Conservation (phyloP, 2,113 vertebrate genomes). For the Mesembrinibis cayennensis region DNA sequence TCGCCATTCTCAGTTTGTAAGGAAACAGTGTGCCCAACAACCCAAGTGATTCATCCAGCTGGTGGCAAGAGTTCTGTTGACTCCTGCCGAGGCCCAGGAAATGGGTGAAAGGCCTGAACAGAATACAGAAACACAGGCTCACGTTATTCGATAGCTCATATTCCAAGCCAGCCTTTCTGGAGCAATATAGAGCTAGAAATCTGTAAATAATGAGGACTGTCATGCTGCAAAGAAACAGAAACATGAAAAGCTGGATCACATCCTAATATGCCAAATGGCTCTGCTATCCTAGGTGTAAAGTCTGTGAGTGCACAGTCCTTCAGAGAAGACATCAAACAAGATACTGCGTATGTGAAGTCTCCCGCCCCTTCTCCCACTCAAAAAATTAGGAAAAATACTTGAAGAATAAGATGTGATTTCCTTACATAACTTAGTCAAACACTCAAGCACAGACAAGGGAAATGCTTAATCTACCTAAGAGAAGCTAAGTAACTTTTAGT, state of each 20-base stretch:
- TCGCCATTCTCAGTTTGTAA: background rate
- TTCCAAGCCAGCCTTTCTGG: background rate
- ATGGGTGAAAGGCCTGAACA: background rate
- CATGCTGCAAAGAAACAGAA: background rate
- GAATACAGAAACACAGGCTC: background rate
- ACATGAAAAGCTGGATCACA: background rate
- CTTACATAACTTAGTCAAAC: background rate
- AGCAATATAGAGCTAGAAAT: background rate
- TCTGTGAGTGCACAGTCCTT: background rate
- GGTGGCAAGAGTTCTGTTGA: background rate
- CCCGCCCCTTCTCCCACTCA: background rate
- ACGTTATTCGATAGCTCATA: background rate
- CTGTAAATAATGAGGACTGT: background rate
- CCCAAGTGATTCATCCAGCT: background rate
- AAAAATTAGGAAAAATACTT: background rate
- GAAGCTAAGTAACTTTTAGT: background rate
- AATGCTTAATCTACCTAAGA: background rate
- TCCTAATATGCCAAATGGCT: background rate
- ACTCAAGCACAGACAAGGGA: background rate
- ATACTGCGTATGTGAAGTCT: background rate
- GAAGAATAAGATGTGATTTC: background rate
- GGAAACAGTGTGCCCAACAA: background rate
- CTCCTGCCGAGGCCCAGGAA: background rate
- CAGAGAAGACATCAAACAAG: background rate
- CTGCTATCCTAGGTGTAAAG: background rate